Conservation (phyloP, 2,113 vertebrate genomes). For the Strix aluco region DNA sequence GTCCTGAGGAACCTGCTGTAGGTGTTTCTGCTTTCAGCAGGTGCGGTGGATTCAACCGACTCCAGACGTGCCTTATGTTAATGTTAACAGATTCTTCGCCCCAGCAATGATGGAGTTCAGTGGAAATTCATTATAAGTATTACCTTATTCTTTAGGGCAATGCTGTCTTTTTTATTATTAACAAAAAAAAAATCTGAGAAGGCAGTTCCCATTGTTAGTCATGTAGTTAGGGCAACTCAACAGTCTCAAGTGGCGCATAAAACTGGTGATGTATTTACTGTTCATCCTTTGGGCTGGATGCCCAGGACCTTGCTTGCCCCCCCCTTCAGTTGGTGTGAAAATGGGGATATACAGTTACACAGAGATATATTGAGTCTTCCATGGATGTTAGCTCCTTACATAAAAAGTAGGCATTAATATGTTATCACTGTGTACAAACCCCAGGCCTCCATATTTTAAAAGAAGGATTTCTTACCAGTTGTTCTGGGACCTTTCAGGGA, state of each 20-base stretch:
- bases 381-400: not conserved
- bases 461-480: not conserved
- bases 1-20: not conserved
- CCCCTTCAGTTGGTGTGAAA: not conserved
- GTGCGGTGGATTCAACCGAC: not conserved
- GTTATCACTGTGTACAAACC: not conserved
- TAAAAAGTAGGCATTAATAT: not conserved
- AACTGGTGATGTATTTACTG: not conserved
- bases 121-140: not conserved
- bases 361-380: not conserved
- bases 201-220: not conserved
- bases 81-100: not conserved
- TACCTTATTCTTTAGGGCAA: not conserved
- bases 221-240: not conserved
- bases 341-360: not conserved
- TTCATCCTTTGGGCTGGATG: not conserved
- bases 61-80: not conserved
- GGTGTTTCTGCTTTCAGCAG: not conserved
- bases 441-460: not conserved
- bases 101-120: not conserved
- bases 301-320: not conserved
- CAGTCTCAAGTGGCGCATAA: not conserved
- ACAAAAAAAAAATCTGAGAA: not conserved
- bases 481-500: not conserved
- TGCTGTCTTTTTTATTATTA: not conserved